Evolutionary conservation across 2,888 invertebrate genomes (phyloP), one percentile per base, ranked within the genome.

Genomic region (Lathronympha strigana): DNA sequence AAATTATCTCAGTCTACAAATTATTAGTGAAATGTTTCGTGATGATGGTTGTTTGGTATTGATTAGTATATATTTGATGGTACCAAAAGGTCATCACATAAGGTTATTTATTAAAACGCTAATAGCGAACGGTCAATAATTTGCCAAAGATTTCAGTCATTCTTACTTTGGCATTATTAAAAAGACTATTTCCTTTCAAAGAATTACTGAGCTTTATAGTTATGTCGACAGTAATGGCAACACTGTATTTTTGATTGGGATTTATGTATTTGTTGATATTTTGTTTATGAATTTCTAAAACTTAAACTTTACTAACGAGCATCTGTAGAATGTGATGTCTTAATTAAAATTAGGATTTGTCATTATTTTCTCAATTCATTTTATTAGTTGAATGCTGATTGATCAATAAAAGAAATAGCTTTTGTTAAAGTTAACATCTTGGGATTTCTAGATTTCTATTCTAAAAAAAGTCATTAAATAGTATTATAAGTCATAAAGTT

Each of bases 271-370:
- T 28, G 28, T 21, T 23, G 11, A 21, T 9, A n/a, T 23, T 53
- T 31, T n/a, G n/a, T n/a, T 38, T 38, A 25, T 3, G n/a, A 31
- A 15, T 21, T 21, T 8, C 28, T 57, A 9, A n/a, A 38, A 58
- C 51, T n/a, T 43, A 58, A 64, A 58, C 51, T 63, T 63, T 53
- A 45, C 33, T 50, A 38, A 57, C 21, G 13, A 53, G 6, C 21
- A 15, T 45, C 57, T 31, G 33, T 21, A 17, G 17, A 31, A 31
- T 36, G 28, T 47, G n/a, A 38, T 31, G 21, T 21, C 40, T 17
- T 38, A 13, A 11, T 17, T 17, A 3, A 23, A 40, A 17, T 23
- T 19, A 21, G 15, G 11, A 8, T 47, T 38, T 5, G 9, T 47
- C 15, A 4, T 11, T 13, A 6, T 21, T 64, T 9, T 19, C n/a